Evolutionary conservation across 1,140 invertebrate species (phyloP).

Genomic region (Diprion similis): DNA sequence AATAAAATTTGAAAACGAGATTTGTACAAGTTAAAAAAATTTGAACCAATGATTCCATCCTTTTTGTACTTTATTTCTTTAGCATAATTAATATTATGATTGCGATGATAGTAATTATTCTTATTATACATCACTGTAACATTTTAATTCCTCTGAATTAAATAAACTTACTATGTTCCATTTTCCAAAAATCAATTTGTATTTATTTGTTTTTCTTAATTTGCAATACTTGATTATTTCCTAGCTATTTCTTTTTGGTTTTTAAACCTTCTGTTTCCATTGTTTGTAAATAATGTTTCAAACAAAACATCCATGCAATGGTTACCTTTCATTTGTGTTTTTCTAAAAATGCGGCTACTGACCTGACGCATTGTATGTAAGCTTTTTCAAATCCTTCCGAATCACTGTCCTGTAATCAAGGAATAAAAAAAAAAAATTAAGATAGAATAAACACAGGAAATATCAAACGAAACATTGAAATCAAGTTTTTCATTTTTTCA

Average conservation of each 20-base stretch:
- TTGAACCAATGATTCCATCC: not conserved
- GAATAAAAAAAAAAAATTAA: constrained; percentile 25
- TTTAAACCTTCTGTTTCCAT: too few species aligned
- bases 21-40: not conserved
- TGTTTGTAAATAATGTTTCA: too few species aligned
- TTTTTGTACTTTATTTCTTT: constrained; percentile 15
- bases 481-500: not conserved
- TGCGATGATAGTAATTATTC: not conserved
- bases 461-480: not conserved
- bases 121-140: too few species aligned
- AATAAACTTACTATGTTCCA: too few species aligned
- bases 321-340: constrained; percentile 31
- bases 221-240: too few species aligned
- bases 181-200: too few species aligned
- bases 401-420: constrained; percentile 63
- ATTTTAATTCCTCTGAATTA: too few species aligned
- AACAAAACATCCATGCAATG: not conserved
- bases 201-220: too few species aligned
- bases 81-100: constrained; percentile 13
- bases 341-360: constrained; percentile 72
- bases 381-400: constrained; percentile 74
- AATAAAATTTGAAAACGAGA: not conserved
- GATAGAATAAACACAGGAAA: constrained; percentile 14
- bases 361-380: constrained; percentile 74
- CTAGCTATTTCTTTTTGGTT: too few species aligned